These are phyloP conservation scores for Neodon shergylaensis DNA, from an alignment of 2,113 vertebrate species.

Conservation along the genomic window DNA sequence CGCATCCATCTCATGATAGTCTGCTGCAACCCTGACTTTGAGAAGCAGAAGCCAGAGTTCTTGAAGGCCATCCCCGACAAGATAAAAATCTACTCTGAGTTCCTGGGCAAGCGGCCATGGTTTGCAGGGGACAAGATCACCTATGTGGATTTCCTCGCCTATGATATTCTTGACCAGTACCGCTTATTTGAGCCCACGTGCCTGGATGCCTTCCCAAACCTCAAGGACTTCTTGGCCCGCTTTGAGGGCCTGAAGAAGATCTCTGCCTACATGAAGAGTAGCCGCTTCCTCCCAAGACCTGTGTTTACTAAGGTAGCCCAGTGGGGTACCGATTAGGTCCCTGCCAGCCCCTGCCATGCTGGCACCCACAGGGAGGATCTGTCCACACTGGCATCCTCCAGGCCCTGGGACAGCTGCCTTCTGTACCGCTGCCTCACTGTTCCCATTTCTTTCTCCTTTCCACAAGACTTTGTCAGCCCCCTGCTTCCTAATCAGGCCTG, in stretches of 20 bases:
- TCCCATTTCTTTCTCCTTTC: neutral
- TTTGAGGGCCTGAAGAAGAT: conserved; percentile 39
- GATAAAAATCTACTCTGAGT: conserved; percentile 89
- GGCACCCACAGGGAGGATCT: neutral
- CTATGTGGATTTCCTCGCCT: conserved; percentile 92
- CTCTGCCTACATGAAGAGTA: conserved; percentile 13
- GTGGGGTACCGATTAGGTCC: conserved; percentile 80
- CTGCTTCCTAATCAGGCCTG: neutral
- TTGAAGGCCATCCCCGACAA: conserved; percentile 84
- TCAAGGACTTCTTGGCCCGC: conserved; percentile 25
- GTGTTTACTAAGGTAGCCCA: conserved; percentile 79
- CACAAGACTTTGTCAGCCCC: neutral
- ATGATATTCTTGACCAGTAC: conserved; percentile 91
- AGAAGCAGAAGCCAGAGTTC: conserved; percentile 87
- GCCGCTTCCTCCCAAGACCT: conserved; percentile 70
- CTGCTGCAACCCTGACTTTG: too few relatives aligned
- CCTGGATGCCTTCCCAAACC: conserved; percentile 62
- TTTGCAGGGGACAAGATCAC: conserved; percentile 94
- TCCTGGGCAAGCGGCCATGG: conserved; percentile 90
- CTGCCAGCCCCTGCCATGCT: fast-evolving
- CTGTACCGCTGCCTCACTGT: neutral
- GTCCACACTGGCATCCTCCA: neutral
- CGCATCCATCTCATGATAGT: too few relatives aligned
- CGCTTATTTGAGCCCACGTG: conserved; percentile 88
- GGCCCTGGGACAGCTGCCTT: neutral